Conservation (phyloP, 2,888 invertebrate genomes). For the Nomada fabriciana region DNA sequence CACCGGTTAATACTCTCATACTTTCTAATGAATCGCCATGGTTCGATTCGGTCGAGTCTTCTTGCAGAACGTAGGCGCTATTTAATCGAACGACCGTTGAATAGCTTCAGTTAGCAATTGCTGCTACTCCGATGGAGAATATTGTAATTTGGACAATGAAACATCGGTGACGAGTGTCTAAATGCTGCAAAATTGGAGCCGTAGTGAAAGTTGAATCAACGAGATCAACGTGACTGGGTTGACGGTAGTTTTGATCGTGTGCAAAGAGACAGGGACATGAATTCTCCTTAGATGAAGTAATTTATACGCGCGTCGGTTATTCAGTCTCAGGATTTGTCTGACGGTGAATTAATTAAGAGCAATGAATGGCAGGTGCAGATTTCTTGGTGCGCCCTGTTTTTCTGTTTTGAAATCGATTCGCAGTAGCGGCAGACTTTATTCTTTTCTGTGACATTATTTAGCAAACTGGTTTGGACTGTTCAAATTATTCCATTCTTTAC, state of each 20-base stretch:
- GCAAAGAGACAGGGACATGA: slow-evolving; percentile 17
- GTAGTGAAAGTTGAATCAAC: not conserved
- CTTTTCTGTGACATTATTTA: not conserved
- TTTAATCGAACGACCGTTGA: not conserved
- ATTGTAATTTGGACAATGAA: not conserved
- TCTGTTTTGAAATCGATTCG: not conserved
- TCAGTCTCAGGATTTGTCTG: slow-evolving; percentile 12
- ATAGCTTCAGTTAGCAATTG: not conserved
- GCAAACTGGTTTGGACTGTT: not conserved
- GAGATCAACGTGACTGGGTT: not conserved
- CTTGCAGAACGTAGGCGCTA: not conserved
- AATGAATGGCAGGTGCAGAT: slow-evolving; percentile 2
- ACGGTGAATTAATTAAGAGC: slow-evolving; percentile 14
- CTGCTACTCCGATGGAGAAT: not conserved
- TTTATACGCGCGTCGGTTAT: slow-evolving; percentile 8
- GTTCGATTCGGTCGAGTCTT: not conserved
- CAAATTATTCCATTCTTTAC: not conserved
- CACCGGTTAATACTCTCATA: not conserved
- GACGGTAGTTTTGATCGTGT: not conserved
- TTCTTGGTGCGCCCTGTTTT: not conserved
- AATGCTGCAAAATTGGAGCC: not conserved
- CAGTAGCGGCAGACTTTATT: not conserved
- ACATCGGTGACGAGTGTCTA: not conserved
- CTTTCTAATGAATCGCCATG: not conserved
- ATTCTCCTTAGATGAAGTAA: slow-evolving; percentile 41